Evolutionary conservation across 2,797 vertebrate species (phyloP), one percentile per base, ranked within the genome.

Genomic region (Loriculus beryllinus): DNA sequence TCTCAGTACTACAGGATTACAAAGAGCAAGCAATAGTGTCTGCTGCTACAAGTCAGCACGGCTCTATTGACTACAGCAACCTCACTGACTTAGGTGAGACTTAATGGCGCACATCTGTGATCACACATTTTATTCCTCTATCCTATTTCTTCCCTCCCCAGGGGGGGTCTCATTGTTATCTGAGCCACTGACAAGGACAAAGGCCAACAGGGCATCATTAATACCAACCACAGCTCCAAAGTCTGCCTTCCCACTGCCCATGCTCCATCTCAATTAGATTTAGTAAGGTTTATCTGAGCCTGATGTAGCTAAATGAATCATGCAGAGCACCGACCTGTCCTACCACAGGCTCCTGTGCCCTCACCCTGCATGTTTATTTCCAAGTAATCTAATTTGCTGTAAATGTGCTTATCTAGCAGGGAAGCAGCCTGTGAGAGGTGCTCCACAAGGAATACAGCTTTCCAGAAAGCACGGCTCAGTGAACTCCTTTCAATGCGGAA

Each of bases 381-480:
- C 43, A 71, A 85, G n/a, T 75, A 95, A 95, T 68, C 51, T 33
- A 78, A 86, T 95, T 86, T 82, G n/a, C 21, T 71, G 56, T 39
- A 74, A 70, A 88, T 52, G 17, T 20, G 10, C 25, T 90, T 86
- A 82, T 60, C 63, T 77, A 67, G 60, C 40, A 82, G 81, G 64
- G 86, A 76, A 88, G 62, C 40, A 70, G 79, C 70, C 42, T 59
- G 26, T 45, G 52, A 57, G 14, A 47, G 33, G 70, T 43, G 29
- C 47, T 72, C 26, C 59, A 40, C 39, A n/a, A 91, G 37, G 59
- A 78, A 82, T 18, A 31, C 69, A 82, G 40, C 59, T 52, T 90
- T 82, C 47, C 77, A 78, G 51, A 62, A 70, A 56, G 19, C 23
- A 40, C 1, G 14, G 49, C 12, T 84, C 48, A 23, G 35, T 57